Conservation (phyloP, 2,113 vertebrate genomes). For the Pedionomus torquatus region DNA sequence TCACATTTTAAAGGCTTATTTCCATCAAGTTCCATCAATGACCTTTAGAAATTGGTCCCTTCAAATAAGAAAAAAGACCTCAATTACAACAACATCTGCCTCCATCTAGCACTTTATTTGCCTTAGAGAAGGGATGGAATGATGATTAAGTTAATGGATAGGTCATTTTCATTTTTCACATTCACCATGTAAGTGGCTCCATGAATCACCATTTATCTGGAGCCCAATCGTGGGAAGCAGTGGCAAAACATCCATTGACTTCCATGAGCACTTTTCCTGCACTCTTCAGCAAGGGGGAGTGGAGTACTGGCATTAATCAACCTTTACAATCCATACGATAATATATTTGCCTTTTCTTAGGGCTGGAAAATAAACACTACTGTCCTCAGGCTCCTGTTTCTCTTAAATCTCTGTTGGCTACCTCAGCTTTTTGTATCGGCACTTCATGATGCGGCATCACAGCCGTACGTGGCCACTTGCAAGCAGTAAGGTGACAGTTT, state of each 20-base stretch:
- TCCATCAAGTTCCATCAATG: background rate
- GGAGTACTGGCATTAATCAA: background rate
- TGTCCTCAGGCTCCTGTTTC: background rate
- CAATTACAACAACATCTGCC: conserved; percentile 33
- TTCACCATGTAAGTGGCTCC: background rate
- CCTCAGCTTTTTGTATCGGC: background rate
- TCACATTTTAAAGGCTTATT: conserved; percentile 30
- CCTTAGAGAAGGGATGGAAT: conserved; percentile 24
- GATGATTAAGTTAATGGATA: conserved; percentile 19
- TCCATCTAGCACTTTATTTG: background rate
- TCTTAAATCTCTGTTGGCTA: background rate
- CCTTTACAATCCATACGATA: background rate
- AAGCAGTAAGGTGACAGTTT: background rate
- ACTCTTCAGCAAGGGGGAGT: background rate
- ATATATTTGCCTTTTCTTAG: background rate
- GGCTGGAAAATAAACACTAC: background rate
- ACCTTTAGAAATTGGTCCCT: conserved; percentile 14
- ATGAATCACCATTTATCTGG: background rate
- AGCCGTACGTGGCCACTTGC: background rate
- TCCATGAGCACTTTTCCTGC: background rate
- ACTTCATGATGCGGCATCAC: background rate
- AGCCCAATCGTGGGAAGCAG: background rate
- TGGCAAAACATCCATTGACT: background rate
- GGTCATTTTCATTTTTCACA: conserved; percentile 28
- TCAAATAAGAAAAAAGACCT: conserved; percentile 33